Conservation (phyloP, 2,113 vertebrate genomes). For the Asarcornis scutulata region DNA sequence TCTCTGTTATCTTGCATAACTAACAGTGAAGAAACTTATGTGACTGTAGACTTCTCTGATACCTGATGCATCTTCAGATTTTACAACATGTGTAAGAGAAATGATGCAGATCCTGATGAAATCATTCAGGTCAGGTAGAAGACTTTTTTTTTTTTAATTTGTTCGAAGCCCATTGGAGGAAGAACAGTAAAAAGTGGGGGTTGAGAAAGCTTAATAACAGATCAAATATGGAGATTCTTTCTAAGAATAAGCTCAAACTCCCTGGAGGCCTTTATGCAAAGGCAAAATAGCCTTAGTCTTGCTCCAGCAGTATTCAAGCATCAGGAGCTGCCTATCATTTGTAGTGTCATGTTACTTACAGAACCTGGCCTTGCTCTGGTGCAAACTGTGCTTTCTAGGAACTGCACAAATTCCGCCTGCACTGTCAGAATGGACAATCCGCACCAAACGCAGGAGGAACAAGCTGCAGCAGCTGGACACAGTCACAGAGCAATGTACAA, state of each 20-base stretch:
- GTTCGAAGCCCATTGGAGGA: neutral
- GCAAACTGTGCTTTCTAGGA: slow-evolving; percentile 32
- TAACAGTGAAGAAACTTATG: neutral
- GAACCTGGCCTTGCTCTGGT: neutral
- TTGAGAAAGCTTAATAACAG: neutral
- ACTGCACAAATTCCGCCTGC: neutral
- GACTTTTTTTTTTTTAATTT: neutral
- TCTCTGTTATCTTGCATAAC: neutral
- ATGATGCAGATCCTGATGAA: neutral
- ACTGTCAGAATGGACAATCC: neutral
- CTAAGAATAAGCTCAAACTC: neutral
- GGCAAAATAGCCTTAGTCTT: neutral
- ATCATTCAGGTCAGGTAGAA: neutral
- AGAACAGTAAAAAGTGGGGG: neutral
- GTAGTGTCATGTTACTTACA: neutral
- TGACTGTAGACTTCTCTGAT: neutral
- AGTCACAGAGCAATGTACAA: neutral
- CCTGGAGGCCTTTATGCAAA: neutral
- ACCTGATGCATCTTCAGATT: neutral
- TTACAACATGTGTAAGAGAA: neutral
- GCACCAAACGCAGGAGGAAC: neutral
- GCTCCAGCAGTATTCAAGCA: neutral
- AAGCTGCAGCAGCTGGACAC: neutral
- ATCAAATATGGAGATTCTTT: neutral
- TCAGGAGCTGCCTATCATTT: neutral